phyloP scores from a whole-genome alignment of 2,888 invertebrate genomes.

The Cheiracanthium punctorium region DNA sequence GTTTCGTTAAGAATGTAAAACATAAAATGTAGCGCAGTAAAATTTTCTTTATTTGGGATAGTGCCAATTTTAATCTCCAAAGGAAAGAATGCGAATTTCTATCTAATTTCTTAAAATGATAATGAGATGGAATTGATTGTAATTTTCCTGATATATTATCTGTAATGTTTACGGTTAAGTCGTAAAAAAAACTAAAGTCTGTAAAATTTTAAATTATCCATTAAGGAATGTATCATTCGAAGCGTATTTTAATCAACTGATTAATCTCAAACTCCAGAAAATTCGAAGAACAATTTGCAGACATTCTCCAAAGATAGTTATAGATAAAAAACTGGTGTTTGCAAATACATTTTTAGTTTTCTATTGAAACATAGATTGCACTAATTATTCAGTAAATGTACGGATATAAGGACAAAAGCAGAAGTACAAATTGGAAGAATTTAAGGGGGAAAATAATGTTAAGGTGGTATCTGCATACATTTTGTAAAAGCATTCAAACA shows the following conservation, averaged over 20 bases:
- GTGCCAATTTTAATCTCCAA: background rate
- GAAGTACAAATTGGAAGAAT: no score
- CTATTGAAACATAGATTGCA: no score
- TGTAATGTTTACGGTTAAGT: background rate
- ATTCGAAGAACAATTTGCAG: no score
- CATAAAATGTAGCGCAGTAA: background rate
- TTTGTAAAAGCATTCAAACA: no score
- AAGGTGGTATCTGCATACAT: no score
- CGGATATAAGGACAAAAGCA: no score
- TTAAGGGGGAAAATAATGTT: no score
- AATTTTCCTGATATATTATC: background rate
- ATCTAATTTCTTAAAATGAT: slow-evolving; percentile 2
- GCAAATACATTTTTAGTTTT: no score
- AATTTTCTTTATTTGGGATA: background rate
- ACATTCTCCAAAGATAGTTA: no score
- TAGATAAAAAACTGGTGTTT: no score
- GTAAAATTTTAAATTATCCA: background rate
- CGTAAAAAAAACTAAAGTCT: background rate
- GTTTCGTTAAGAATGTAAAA: background rate
- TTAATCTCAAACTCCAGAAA: no score
- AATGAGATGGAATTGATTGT: slow-evolving; percentile 8
- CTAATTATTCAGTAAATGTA: no score
- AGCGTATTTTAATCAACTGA: background rate
- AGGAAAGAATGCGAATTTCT: background rate
- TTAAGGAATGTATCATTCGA: background rate